Percentiles rank a stretch among this genome's conserved stretches.
Evolutionary conservation across 1,140 invertebrate genomes (phyloP).

Genomic region (Copidosoma floridanum): DNA sequence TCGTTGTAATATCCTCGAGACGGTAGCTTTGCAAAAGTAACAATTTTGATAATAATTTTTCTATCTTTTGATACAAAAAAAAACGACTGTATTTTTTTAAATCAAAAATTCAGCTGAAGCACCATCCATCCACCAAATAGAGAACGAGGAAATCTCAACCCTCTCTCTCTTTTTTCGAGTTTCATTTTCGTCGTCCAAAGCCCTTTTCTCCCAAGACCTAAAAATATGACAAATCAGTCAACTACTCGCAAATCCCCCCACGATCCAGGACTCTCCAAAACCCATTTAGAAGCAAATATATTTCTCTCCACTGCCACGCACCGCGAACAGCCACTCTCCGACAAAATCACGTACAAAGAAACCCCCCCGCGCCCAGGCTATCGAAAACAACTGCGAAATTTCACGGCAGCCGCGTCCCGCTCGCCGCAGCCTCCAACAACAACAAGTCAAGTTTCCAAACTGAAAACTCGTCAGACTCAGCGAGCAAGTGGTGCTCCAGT

Average conservation of each 20-base stretch:
- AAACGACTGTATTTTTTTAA: too few species aligned
- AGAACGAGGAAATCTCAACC: too few species aligned
- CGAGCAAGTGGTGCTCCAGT: not conserved
- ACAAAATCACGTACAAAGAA: not conserved
- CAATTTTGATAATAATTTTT: too few species aligned
- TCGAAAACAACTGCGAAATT: conserved; percentile 15
- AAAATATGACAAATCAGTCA: too few species aligned
- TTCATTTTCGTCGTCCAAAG: not conserved
- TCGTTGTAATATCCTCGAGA: too few species aligned
- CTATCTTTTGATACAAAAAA: too few species aligned
- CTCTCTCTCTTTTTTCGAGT: too few species aligned
- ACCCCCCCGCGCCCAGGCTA: not conserved
- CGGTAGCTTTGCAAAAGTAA: too few species aligned
- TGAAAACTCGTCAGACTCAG: conserved; percentile 17
- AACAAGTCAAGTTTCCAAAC: too few species aligned
- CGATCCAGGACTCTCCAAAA: not conserved
- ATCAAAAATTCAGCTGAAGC: too few species aligned
- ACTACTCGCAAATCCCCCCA: too few species aligned
- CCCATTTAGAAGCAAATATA: conserved; percentile 7
- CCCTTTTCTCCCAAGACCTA: not conserved
- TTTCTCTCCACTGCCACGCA: not conserved
- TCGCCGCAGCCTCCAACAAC: not conserved
- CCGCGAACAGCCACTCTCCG: not conserved
- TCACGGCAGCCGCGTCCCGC: not conserved
- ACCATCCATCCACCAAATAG: too few species aligned